Base-by-base conservation (phyloP, 2,888 invertebrate species). In the Euproctis similis region DNA sequence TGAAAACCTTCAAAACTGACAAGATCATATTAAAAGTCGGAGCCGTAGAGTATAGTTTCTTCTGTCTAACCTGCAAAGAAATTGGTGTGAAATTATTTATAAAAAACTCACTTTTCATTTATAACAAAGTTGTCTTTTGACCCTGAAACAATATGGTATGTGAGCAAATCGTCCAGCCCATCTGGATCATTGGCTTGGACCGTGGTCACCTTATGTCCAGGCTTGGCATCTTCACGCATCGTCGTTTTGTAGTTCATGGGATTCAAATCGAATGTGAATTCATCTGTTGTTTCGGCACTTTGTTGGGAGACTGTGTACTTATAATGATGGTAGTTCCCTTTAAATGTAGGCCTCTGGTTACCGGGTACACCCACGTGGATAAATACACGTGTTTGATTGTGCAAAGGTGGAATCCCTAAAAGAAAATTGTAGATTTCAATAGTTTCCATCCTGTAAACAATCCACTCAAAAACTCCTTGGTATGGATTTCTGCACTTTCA, bases 281-380 rank as follows among this genome's bases (percentile, higher is more conserved):
- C 75, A 39, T 78, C 71, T 20, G 63, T 69, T 4, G 64, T 62
- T 20, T 78, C 70, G 10, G 66, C 56, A 19, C 51, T 66, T 16
- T 62, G 53, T 39, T 76, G 69, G 4, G 67, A 66, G 5, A 71
- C 49, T 1, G 72, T 71, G 14, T 82, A 80, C 11, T 86, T 84
- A 33, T 85, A 81, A 38, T 86, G 87, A 28, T 89, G 89, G 45
- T 89, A 90, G 49, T 91, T 90, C 1, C 91, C 91, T 46, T 90
- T 89, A 51, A 92, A 92, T n/a, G 91, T 88, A 0, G 92, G 93
- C n/a, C 92, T 80, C 49, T 92, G 92, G 52, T 93, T 92, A 1
- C 92, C 92, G 1, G 92, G 90, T 2, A 92, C 91, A 0, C 93
- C 93, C 0, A 93, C 92, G n/a, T 92, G 85, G 8, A 93, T 86